Percentiles rank a stretch among this genome's conserved stretches.
These are phyloP conservation scores for Aegotheles bennettii DNA, from an alignment of 2,113 vertebrate species.

Conservation along the genomic window DNA sequence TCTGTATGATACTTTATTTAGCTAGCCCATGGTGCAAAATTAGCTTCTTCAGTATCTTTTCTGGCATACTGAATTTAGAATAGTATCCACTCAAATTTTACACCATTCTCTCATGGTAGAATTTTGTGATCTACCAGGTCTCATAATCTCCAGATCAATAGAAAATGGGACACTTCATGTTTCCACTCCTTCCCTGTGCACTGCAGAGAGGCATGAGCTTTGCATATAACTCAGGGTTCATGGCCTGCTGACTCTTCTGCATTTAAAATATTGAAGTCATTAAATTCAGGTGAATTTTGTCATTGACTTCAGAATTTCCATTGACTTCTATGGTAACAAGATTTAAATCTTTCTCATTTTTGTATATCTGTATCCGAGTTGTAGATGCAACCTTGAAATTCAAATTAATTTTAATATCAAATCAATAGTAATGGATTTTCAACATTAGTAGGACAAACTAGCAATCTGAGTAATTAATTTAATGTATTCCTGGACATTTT, in stretches of 20 bases:
- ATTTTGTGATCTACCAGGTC: neutral
- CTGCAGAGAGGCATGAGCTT: rapidly evolving
- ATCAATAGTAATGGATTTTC: neutral
- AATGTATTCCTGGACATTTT: neutral
- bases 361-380: neutral
- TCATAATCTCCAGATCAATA: neutral
- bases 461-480: neutral
- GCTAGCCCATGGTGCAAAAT: neutral
- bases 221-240: neutral
- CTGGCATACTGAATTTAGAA: neutral
- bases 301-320: neutral
- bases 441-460: neutral
- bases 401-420: neutral
- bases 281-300: neutral
- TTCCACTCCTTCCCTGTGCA: neutral
- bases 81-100: neutral
- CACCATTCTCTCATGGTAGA: neutral
- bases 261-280: neutral
- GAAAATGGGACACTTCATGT: neutral
- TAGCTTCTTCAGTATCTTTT: neutral
- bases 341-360: neutral
- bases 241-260: neutral
- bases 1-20: neutral
- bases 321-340: neutral
- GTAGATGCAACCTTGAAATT: neutral